Evolutionary conservation across 1,140 invertebrate genomes (phyloP).

Genomic region (Bombus pascuorum): DNA sequence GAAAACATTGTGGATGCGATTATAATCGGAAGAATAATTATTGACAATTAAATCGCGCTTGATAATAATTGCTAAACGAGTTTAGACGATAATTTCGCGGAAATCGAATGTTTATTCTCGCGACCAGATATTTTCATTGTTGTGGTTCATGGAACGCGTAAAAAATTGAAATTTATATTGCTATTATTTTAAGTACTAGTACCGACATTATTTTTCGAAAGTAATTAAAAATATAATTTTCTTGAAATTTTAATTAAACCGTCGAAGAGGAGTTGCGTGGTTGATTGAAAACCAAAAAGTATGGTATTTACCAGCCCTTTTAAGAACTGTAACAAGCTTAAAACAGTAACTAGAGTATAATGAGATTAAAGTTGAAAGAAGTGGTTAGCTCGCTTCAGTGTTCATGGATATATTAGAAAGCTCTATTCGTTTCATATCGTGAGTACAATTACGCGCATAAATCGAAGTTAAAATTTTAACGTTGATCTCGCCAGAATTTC

Average conservation of each 20-base stretch:
- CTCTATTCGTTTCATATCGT: too few species aligned
- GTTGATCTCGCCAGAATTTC: background rate
- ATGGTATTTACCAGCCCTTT: background rate
- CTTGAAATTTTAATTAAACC: too few species aligned
- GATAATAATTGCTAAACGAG: conserved; percentile 10
- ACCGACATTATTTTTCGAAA: too few species aligned
- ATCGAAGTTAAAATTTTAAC: background rate
- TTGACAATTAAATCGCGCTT: conserved; percentile 52
- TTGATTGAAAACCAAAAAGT: background rate
- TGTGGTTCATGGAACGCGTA: too few species aligned
- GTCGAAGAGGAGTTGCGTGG: background rate
- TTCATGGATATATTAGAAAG: background rate
- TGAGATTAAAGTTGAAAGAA: background rate
- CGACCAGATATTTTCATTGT: background rate
- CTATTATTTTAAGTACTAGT: too few species aligned
- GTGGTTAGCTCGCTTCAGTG: too few species aligned
- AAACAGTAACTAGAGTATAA: background rate
- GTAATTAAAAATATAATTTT: too few species aligned
- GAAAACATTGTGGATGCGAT: conserved; percentile 27
- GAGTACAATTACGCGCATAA: background rate
- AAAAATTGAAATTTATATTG: conserved; percentile 42
- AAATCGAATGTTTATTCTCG: conserved; percentile 55
- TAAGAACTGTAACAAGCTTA: background rate
- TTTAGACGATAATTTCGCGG: conserved; percentile 48
- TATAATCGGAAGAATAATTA: conserved; percentile 36